These are phyloP conservation scores for Pagetopsis macropterus DNA, from an alignment of 2,797 vertebrate genomes.

Conservation along the genomic window DNA sequence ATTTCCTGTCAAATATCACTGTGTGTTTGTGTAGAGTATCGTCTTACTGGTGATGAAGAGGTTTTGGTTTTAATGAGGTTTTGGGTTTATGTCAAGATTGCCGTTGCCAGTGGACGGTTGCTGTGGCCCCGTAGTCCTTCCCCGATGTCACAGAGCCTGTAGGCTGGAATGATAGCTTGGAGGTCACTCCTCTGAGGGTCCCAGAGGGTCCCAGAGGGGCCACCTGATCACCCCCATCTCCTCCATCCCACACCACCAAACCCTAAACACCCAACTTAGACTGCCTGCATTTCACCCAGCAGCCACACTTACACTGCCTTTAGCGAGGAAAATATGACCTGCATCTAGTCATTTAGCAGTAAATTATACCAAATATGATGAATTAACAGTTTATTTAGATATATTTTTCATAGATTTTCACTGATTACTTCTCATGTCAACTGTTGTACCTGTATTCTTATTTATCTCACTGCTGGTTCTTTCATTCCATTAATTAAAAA, in stretches of 20 bases:
- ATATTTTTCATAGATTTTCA: background rate
- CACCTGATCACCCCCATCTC: slow-evolving; percentile 3
- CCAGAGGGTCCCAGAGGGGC: slow-evolving; percentile 21
- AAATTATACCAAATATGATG: background rate
- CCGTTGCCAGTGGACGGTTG: slow-evolving; percentile 28
- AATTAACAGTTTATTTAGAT: background rate
- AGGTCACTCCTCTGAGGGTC: slow-evolving; percentile 60
- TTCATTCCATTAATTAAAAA: slow-evolving; percentile 11
- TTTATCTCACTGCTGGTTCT: background rate
- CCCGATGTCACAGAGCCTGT: slow-evolving; percentile 49
- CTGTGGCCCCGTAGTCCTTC: slow-evolving; percentile 72
- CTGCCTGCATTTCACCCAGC: slow-evolving; percentile 2
- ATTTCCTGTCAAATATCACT: background rate
- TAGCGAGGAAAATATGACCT: background rate
- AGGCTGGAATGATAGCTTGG: slow-evolving; percentile 75
- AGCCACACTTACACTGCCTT: slow-evolving; percentile 4
- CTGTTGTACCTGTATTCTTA: background rate
- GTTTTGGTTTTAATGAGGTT: slow-evolving; percentile 63
- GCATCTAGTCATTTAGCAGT: background rate
- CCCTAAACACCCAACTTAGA: slow-evolving; percentile 32
- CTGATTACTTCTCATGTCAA: background rate
- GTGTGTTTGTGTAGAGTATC: background rate
- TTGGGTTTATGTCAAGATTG: slow-evolving; percentile 60
- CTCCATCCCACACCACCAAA: slow-evolving; percentile 24
- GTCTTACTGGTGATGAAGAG: slow-evolving; percentile 7